Evolutionary conservation across 2,888 invertebrate genomes (phyloP), one percentile per base, ranked within the genome.

Genomic region (Synanthedon formicaeformis): DNA sequence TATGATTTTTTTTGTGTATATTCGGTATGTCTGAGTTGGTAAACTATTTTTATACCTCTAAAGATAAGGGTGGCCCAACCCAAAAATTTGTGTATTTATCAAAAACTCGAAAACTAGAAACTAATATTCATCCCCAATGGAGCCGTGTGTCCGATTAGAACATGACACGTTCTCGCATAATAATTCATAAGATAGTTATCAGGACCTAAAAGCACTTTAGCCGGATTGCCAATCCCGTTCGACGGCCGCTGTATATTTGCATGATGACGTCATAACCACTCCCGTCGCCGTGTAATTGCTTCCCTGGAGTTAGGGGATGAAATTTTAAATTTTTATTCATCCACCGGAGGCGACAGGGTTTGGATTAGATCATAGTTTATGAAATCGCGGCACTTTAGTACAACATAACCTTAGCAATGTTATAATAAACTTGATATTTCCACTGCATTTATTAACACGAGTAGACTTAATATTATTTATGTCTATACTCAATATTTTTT

Each of bases 181-280:
- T 69, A 72, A 75, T 78, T 76, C 71, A 75, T 74, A 76, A 78
- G 75, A 75, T 74, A 75, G 75, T 78, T 75, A 78, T 75, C 66
- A 67, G 61, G 62, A 62, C 65, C 68, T 75, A 71, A 75, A 76
- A 75, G 76, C 80, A 73, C 77, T 81, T 71, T 61, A 66, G 63
- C 67, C 55, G 66, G 72, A 81, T 79, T 81, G 79, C 65, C 77
- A 78, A 80, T 78, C 67, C 68, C 64, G 57, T 64, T 61, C 61
- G 64, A 57, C 61, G 51, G 40, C 27, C 34, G 50, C 50, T n/a
- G 23, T 67, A 66, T 74, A 78, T 79, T 77, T 79, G 74, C 75
- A 71, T 75, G 70, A 72, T 69, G 72, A 66, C 71, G 71, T 74
- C 74, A 75, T 71, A 71, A 70, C 66, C 75, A 75, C 66, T 66